These are phyloP conservation scores for Trichogramma dendrolimi DNA, from an alignment of 2,888 invertebrate genomes.

Conservation along the genomic window DNA sequence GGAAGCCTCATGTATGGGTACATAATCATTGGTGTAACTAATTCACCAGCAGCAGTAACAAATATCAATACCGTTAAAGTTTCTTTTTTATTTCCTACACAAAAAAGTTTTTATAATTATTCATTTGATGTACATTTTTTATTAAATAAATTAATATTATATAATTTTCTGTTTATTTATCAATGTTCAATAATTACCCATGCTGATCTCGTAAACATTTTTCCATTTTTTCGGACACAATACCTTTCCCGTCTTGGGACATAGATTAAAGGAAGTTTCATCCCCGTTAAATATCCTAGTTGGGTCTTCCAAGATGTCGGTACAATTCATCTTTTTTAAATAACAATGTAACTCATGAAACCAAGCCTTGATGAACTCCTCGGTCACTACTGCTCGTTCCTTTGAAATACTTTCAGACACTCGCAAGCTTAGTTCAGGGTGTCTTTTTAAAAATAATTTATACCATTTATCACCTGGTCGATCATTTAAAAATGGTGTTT, in stretches of 20 bases:
- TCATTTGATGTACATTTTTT: no score
- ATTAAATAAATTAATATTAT: no score
- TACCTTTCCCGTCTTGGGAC: slow-evolving; percentile 36
- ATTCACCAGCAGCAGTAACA: slow-evolving; percentile 38
- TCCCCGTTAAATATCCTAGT: slow-evolving; percentile 36
- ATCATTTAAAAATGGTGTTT: slow-evolving; percentile 27
- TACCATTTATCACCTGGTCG: slow-evolving; percentile 29
- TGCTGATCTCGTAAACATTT: slow-evolving; percentile 34
- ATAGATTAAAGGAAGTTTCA: slow-evolving; percentile 30
- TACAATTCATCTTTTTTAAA: slow-evolving; percentile 27
- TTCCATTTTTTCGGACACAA: slow-evolving; percentile 36
- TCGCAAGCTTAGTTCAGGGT: slow-evolving; percentile 29
- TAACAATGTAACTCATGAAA: slow-evolving; percentile 34
- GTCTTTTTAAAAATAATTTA: slow-evolving; percentile 27
- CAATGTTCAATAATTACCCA: slow-evolving; percentile 16
- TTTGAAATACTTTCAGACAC: slow-evolving; percentile 35
- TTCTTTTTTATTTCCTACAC: no score
- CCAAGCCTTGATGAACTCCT: slow-evolving; percentile 35
- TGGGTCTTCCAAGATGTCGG: slow-evolving; percentile 29
- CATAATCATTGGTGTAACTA: slow-evolving; percentile 37
- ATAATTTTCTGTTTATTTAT: no score
- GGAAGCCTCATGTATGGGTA: slow-evolving; percentile 33
- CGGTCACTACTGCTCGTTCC: slow-evolving; percentile 33
- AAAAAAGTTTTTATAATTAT: no score
- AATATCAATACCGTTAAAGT: slow-evolving; percentile 34